Evolutionary conservation across 2,888 invertebrate species (phyloP).

Genomic region (Seira musarum): DNA sequence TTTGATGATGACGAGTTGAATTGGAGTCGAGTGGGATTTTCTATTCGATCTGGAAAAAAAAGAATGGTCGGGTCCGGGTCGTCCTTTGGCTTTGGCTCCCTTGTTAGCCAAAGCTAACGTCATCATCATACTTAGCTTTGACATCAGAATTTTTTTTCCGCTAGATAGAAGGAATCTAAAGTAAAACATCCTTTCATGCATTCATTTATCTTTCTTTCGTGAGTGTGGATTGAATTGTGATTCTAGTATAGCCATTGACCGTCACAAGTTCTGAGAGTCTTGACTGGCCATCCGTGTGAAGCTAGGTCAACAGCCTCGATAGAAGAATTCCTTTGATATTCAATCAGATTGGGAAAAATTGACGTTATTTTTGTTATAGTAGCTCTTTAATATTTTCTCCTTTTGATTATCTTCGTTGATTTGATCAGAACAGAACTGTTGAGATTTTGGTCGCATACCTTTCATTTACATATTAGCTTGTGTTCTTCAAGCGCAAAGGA

Average conservation of each 20-base stretch:
- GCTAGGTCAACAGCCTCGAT: constrained; percentile 15
- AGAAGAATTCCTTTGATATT: constrained; percentile 2
- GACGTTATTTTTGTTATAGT: too few species aligned
- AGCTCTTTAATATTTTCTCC: constrained; percentile 2
- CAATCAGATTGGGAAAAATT: constrained; percentile 1
- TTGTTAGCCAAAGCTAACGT: not conserved
- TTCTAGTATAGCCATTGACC: not conserved
- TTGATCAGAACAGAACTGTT: not conserved
- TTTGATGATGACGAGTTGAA: constrained; percentile 16
- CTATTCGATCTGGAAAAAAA: not conserved
- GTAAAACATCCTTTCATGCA: constrained; percentile 17
- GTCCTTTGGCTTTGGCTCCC: not conserved
- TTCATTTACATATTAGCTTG: too few species aligned
- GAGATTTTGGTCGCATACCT: too few species aligned
- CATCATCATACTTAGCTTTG: not conserved
- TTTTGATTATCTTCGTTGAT: not conserved
- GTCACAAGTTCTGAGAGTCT: not conserved
- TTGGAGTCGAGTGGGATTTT: not conserved
- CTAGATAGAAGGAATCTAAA: not conserved
- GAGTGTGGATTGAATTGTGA: not conserved
- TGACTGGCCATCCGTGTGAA: constrained; percentile 1
- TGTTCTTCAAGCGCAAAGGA: too few species aligned
- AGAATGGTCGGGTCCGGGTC: not conserved
- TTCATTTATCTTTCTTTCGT: constrained; percentile 8
- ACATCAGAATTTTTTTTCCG: not conserved